These are phyloP conservation scores for Diorhabda sublineata DNA, from an alignment of 1,140 invertebrate species.

Conservation along the genomic window DNA sequence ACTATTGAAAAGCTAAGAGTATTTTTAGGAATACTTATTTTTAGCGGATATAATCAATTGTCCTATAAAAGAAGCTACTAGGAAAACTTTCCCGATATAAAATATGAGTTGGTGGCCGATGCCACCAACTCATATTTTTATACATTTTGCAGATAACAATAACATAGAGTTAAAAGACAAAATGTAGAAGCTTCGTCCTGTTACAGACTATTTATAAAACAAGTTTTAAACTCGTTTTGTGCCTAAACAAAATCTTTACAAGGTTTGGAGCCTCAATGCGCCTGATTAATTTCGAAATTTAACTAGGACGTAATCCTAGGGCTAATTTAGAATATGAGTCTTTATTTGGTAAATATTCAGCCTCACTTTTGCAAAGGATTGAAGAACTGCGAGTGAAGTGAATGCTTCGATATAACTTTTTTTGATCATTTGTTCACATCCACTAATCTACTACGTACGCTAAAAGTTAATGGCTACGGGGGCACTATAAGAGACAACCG, in stretches of 20 bases:
- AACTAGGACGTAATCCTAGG: slow-evolving; percentile 24
- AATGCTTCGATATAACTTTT: slow-evolving; percentile 24
- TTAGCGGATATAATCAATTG: slow-evolving; percentile 16
- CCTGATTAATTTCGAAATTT: slow-evolving; percentile 14
- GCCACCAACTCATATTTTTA: background rate
- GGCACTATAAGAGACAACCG: slow-evolving; percentile 32
- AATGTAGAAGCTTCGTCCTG: slow-evolving; percentile 18
- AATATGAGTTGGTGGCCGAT: slow-evolving; percentile 15
- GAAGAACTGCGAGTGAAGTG: slow-evolving; percentile 18
- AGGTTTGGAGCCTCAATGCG: slow-evolving; percentile 21
- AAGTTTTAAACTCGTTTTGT: slow-evolving; percentile 13
- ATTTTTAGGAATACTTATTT: slow-evolving; percentile 17
- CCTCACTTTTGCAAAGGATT: slow-evolving; percentile 14
- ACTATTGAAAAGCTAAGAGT: background rate
- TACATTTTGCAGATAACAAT: slow-evolving; percentile 22
- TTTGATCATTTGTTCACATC: slow-evolving; percentile 31
- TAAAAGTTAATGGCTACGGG: slow-evolving; percentile 8
- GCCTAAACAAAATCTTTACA: slow-evolving; percentile 21
- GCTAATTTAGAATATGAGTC: too few relatives aligned
- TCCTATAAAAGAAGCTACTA: slow-evolving; percentile 5
- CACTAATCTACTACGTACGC: slow-evolving; percentile 18
- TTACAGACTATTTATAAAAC: background rate
- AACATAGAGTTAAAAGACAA: slow-evolving; percentile 13
- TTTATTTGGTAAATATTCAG: too few relatives aligned
- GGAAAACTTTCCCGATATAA: slow-evolving; percentile 14